Conservation (phyloP, 2,888 invertebrate genomes). For the Hydriomena furcata region DNA sequence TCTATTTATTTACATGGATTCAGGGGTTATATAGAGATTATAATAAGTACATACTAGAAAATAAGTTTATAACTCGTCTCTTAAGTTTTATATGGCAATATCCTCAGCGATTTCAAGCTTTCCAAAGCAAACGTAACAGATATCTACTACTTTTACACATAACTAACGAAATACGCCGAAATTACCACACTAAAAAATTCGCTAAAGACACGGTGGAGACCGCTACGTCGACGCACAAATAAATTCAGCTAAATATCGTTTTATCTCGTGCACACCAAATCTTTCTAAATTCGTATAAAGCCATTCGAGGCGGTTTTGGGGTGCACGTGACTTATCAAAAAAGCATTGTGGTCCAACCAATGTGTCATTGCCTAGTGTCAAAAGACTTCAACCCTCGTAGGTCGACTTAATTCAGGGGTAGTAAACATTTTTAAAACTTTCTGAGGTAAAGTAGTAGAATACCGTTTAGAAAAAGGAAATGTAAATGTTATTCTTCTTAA, state of each 20-base stretch:
- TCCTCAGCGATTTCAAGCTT: constrained; percentile 47
- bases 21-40: constrained; percentile 25
- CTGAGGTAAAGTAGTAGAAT: not conserved
- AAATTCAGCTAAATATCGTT: constrained; percentile 41
- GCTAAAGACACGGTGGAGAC: constrained; percentile 65
- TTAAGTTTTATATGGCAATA: constrained; percentile 30
- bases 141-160: constrained; percentile 63
- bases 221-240: constrained; percentile 55
- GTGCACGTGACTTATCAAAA: constrained; percentile 56
- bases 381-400: constrained; percentile 41
- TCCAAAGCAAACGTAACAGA: constrained; percentile 74
- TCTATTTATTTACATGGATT: constrained; percentile 35
- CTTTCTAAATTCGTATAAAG: constrained; percentile 64
- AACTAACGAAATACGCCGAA: constrained; percentile 70
- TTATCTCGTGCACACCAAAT: constrained; percentile 55
- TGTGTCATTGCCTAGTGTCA: constrained; percentile 53
- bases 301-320: constrained; percentile 51
- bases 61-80: constrained; percentile 27
- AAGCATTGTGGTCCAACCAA: constrained; percentile 76
- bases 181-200: constrained; percentile 79
- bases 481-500: constrained; percentile 4
- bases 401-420: not conserved
- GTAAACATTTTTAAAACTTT: not conserved
- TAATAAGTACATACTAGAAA: constrained; percentile 23
- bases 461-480: constrained; percentile 1